Evolutionary conservation across 2,888 invertebrate genomes (phyloP).

Genomic region (Acrobeloides nanus): DNA sequence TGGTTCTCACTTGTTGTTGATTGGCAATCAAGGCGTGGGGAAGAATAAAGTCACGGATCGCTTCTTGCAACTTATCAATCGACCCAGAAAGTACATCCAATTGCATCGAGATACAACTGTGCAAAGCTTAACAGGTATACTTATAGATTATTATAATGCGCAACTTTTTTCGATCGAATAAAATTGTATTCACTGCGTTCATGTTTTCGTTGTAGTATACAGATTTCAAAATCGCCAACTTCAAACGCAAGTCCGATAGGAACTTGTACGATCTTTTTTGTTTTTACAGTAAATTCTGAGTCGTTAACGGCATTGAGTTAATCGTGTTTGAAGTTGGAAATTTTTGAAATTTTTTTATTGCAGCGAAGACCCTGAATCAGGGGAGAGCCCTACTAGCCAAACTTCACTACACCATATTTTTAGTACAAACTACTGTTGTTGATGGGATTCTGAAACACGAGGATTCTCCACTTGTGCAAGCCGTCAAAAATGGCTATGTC

Average conservation of each 20-base stretch:
- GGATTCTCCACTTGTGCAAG: slow-evolving; percentile 83
- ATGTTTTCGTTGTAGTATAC: too few species aligned
- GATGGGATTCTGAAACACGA: slow-evolving; percentile 83
- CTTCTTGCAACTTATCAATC: slow-evolving; percentile 74
- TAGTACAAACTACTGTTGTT: slow-evolving; percentile 79
- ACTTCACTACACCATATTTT: slow-evolving; percentile 70
- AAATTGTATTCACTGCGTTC: too few species aligned
- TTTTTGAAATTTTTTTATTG: too few species aligned
- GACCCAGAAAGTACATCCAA: slow-evolving; percentile 89
- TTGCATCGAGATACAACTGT: slow-evolving; percentile 89
- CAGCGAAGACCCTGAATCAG: too few species aligned
- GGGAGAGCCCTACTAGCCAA: neutral
- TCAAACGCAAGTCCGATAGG: too few species aligned
- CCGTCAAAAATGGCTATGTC: slow-evolving; percentile 79
- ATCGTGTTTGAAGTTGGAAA: too few species aligned
- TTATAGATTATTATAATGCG: too few species aligned
- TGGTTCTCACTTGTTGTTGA: slow-evolving; percentile 81
- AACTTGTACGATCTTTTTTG: too few species aligned
- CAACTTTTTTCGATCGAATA: too few species aligned
- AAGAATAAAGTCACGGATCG: slow-evolving; percentile 93
- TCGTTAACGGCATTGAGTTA: too few species aligned
- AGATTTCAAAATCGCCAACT: too few species aligned
- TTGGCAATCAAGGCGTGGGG: slow-evolving; percentile 85
- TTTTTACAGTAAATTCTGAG: too few species aligned
- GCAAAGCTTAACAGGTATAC: slow-evolving; percentile 59